These are phyloP conservation scores for Cheilosia vulpina DNA, from an alignment of 2,888 invertebrate genomes.

Conservation along the genomic window DNA sequence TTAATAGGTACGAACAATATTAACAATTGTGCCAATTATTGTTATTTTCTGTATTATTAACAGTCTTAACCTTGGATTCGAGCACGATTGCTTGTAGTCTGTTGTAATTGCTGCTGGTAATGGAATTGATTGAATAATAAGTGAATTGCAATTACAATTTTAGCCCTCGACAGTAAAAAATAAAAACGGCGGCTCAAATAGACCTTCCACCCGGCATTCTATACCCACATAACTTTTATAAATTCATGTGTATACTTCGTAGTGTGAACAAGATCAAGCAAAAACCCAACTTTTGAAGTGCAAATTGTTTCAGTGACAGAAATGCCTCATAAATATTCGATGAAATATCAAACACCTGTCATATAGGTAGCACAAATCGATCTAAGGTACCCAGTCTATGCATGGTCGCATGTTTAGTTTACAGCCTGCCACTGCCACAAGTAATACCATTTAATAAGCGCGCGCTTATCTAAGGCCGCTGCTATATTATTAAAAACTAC, in stretches of 20 bases:
- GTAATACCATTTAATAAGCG: slow-evolving; percentile 53
- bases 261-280: neutral
- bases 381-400: neutral
- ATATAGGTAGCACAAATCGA: slow-evolving; percentile 45
- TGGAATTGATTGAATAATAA: slow-evolving; percentile 72
- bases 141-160: slow-evolving; percentile 65
- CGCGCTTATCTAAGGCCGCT: slow-evolving; percentile 42
- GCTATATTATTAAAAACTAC: slow-evolving; percentile 30
- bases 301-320: slow-evolving; percentile 32
- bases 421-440: slow-evolving; percentile 25
- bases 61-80: slow-evolving; percentile 67
- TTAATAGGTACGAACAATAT: slow-evolving; percentile 68
- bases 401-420: neutral
- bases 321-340: slow-evolving; percentile 54
- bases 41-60: slow-evolving; percentile 68
- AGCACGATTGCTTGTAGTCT: slow-evolving; percentile 63
- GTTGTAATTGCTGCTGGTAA: slow-evolving; percentile 66
- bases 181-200: slow-evolving; percentile 14
- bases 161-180: slow-evolving; percentile 56
- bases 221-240: slow-evolving; percentile 11
- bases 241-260: neutral
- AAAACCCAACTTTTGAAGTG: slow-evolving; percentile 6
- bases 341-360: slow-evolving; percentile 64
- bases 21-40: slow-evolving; percentile 72
- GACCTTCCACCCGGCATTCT: slow-evolving; percentile 22